Base-by-base conservation (phyloP, 1,140 invertebrate genomes). In the Ooceraea biroi region DNA sequence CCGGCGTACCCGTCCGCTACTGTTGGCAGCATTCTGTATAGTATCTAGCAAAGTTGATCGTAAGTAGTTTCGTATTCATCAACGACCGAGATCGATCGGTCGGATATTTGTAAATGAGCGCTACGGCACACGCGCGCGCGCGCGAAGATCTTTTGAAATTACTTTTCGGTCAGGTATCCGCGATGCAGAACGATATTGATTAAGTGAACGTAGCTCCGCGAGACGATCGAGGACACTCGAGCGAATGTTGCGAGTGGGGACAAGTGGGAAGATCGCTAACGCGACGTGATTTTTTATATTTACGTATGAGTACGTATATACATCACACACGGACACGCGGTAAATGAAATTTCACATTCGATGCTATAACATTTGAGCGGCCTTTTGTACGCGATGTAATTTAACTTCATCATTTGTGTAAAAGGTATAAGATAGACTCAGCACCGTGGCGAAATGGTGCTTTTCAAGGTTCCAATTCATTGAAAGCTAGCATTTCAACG, bases 31-130 rank as follows among this genome's bases (percentile, higher is more conserved):
- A 73, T n/a, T 87, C 84, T 91, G 90, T 92, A 93, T 93, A 93
- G 91, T n/a, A n/a, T 85, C 85, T 88, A 91, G 91, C 83, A 78
- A 89, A 84, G 68, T 86, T 89, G 88, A 86, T 82, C 86, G 77
- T 91, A 93, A 93, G 92, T 93, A 94, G 93, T 94, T 90, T 91
- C 90, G 69, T 91, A 90, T 92, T 90, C 85, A 90, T 90, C 74
- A 72, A 61, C 60, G 85, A 55, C 74, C 52, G 85, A 73, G 84
- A 91, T 84, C 90, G 91, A 88, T 85, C 83, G 88, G 69, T 82
- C 88, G 91, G 36, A 90, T 86, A 91, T 91, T 92, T 92, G 90
- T 92, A 92, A 91, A 91, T 91, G 89, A 90, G 65, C 76, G 76
- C 58, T 71, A 58, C 65, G 36, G 27, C 36, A 78, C 19, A 36